Percentiles rank a stretch among this genome's conserved stretches.
Evolutionary conservation across 2,888 invertebrate species (phyloP).

Genomic region (Polydrusus tereticollis): DNA sequence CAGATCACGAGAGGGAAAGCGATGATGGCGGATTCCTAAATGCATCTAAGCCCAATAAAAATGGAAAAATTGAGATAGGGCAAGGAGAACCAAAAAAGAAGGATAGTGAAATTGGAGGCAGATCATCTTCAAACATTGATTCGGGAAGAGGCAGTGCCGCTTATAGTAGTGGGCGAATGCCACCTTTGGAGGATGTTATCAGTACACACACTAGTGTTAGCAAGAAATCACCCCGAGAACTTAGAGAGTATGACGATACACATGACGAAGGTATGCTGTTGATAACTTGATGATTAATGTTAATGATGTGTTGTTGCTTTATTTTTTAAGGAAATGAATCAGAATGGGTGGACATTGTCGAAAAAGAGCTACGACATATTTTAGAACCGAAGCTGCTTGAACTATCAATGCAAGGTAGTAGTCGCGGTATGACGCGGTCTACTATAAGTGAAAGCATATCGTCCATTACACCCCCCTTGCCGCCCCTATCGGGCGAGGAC

Average conservation of each 20-base stretch:
- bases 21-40: slow-evolving; percentile 73
- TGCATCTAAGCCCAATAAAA: slow-evolving; percentile 37
- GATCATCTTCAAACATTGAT: slow-evolving; percentile 77
- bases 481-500: slow-evolving; percentile 79
- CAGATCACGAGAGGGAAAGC: slow-evolving; percentile 59
- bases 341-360: slow-evolving; percentile 87
- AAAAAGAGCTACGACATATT: slow-evolving; percentile 83
- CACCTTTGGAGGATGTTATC: slow-evolving; percentile 59
- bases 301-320: not conserved
- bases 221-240: slow-evolving; percentile 29
- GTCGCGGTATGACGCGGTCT: slow-evolving; percentile 74
- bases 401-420: slow-evolving; percentile 70
- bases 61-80: slow-evolving; percentile 58
- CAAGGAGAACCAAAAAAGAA: slow-evolving; percentile 63
- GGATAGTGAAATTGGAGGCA: slow-evolving; percentile 56
- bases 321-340: slow-evolving; percentile 71
- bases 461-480: slow-evolving; percentile 83
- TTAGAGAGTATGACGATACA: slow-evolving; percentile 33
- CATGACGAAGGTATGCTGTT: slow-evolving; percentile 38
- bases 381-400: slow-evolving; percentile 80
- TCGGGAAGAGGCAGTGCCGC: slow-evolving; percentile 86
- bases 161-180: slow-evolving; percentile 80
- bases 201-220: slow-evolving; percentile 27
- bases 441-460: slow-evolving; percentile 76
- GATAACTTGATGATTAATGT: not conserved